Percentiles rank a stretch among this genome's conserved stretches.
phyloP scores from a whole-genome alignment of 53 echinoderm and acorn worm species.

The Henricia sp. region DNA sequence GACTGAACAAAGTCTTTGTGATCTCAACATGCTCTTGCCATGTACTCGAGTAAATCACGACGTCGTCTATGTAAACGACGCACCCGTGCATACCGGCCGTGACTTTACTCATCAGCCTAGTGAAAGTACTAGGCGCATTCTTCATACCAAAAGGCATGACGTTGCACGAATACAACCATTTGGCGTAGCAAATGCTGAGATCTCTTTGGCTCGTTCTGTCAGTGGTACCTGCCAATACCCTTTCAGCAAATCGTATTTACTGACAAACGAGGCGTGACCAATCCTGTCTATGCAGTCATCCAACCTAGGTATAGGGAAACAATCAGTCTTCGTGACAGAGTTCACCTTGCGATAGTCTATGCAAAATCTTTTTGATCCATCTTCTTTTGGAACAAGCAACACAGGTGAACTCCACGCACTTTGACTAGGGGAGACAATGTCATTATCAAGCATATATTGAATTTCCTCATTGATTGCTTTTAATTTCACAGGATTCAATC shows the following conservation, averaged over 20 bases:
- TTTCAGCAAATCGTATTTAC: constrained; percentile 57
- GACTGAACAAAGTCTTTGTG: constrained; percentile 18
- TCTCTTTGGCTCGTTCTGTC: constrained; percentile 47
- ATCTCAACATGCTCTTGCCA: constrained; percentile 48
- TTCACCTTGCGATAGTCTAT: constrained; percentile 70
- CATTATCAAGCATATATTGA: constrained; percentile 50
- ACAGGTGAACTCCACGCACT: constrained; percentile 55
- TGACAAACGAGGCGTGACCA: constrained; percentile 35
- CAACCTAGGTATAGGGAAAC: constrained; percentile 54
- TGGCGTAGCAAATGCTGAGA: constrained; percentile 63
- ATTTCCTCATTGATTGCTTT: constrained; percentile 24
- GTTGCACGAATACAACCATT: constrained; percentile 40
- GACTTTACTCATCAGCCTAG: constrained; percentile 42
- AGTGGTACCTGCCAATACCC: constrained; percentile 64
- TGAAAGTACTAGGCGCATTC: constrained; percentile 52
- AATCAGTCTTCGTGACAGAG: constrained; percentile 50
- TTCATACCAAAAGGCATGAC: constrained; percentile 64
- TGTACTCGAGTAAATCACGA: constrained; percentile 32
- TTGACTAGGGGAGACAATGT: constrained; percentile 39
- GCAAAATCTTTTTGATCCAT: constrained; percentile 50
- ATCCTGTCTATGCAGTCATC: constrained; percentile 67
- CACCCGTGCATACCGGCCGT: not conserved
- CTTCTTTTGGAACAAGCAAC: constrained; percentile 19
- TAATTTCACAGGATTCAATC: constrained; percentile 60
- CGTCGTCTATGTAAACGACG: constrained; percentile 53